These are phyloP conservation scores for Nephotettix cincticeps DNA, from an alignment of 1,140 invertebrate genomes.

Conservation along the genomic window DNA sequence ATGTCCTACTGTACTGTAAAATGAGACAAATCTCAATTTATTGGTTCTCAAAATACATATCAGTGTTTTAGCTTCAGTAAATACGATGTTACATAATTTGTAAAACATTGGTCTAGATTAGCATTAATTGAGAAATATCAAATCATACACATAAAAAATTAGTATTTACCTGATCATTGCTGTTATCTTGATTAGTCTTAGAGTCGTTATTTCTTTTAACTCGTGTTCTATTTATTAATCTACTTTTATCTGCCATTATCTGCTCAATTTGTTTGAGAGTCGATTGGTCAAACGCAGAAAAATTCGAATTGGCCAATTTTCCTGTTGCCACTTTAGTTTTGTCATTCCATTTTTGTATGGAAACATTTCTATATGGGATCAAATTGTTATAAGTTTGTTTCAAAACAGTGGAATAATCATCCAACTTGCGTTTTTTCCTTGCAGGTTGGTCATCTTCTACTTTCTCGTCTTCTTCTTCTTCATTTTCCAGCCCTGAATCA, in stretches of 20 bases:
- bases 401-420: constrained; percentile 63
- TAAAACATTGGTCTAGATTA: too few species aligned
- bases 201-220: constrained; percentile 57
- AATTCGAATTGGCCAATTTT: constrained; percentile 58
- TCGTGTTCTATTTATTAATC: constrained; percentile 79
- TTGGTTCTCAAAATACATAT: too few species aligned
- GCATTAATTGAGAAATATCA: too few species aligned
- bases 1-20: too few species aligned
- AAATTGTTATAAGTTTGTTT: constrained; percentile 63
- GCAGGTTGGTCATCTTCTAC: constrained; percentile 41
- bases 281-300: constrained; percentile 67
- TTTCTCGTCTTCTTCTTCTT: constrained; percentile 49
- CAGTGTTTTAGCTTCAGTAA: too few species aligned
- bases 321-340: constrained; percentile 73
- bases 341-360: constrained; percentile 91
- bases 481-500: constrained; percentile 50
- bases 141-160: too few species aligned
- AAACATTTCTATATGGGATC: constrained; percentile 67
- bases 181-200: too few species aligned
- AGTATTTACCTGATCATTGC: too few species aligned
- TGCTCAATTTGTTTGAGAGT: constrained; percentile 86
- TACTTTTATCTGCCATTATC: constrained; percentile 72
- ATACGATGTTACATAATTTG: too few species aligned
- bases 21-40: too few species aligned
- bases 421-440: constrained; percentile 59